Evolutionary conservation across 2,113 vertebrate genomes (phyloP).

Genomic region (Oncorhynchus tshawytscha): DNA sequence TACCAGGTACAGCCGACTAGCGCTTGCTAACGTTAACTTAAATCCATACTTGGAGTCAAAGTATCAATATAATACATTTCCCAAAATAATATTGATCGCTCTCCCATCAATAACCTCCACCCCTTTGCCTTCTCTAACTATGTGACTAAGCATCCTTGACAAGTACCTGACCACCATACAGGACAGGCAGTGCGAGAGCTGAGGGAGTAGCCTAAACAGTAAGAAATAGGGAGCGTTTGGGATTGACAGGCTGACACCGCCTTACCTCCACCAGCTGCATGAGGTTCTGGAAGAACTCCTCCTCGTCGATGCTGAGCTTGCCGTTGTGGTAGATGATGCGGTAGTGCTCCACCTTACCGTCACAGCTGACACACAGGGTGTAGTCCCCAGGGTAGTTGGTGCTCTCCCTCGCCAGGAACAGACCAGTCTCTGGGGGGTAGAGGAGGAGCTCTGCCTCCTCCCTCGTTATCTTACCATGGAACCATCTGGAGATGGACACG

Average conservation of each 20-base stretch:
- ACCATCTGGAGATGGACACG: slow-evolving; percentile 71
- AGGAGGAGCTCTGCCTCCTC: slow-evolving; percentile 93
- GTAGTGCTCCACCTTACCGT: slow-evolving; percentile 98
- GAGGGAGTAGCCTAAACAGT: too few species aligned
- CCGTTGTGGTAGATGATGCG: slow-evolving; percentile 95
- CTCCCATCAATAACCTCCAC: too few species aligned
- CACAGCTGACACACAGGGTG: slow-evolving; percentile 96
- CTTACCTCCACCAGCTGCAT: slow-evolving; percentile 99
- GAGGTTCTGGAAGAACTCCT: slow-evolving; percentile 96
- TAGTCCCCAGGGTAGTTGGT: slow-evolving; percentile 99
- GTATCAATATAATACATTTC: too few species aligned
- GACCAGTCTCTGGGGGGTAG: slow-evolving; percentile 89
- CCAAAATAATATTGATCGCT: too few species aligned
- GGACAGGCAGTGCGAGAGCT: too few species aligned
- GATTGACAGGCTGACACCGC: background rate
- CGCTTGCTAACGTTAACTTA: too few species aligned
- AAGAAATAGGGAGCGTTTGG: background rate
- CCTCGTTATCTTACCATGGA: slow-evolving; percentile 96
- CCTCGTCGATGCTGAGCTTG: slow-evolving; percentile 97
- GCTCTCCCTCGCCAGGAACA: slow-evolving; percentile 96
- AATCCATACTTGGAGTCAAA: too few species aligned
- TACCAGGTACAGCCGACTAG: too few species aligned
- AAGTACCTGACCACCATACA: too few species aligned
- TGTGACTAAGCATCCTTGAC: too few species aligned
- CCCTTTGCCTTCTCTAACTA: too few species aligned